Evolutionary conservation across 2,797 vertebrate genomes (phyloP).

Genomic region (Epinephelus coioides): DNA sequence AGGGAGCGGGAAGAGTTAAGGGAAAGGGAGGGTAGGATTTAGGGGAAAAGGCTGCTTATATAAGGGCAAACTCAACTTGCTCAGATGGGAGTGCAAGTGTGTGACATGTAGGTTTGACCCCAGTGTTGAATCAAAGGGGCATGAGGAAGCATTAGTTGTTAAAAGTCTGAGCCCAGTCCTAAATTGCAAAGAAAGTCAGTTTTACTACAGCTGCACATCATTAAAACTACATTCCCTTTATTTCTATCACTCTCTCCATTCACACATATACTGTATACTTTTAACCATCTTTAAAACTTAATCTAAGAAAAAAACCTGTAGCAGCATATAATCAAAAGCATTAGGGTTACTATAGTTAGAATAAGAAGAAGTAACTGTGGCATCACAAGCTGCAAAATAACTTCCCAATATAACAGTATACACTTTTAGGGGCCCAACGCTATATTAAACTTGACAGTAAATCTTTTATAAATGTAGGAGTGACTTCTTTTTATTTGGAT

Average conservation of each 20-base stretch:
- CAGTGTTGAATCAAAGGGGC: slow-evolving; percentile 31
- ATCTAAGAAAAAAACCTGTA: no score
- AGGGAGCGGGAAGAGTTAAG: slow-evolving; percentile 59
- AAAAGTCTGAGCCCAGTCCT: background rate
- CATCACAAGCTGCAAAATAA: background rate
- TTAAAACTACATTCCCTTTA: background rate
- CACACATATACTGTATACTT: background rate
- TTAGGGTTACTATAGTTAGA: no score
- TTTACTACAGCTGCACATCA: slow-evolving; percentile 5
- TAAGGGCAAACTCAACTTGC: slow-evolving; percentile 58
- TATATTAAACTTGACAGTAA: background rate
- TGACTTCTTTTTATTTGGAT: no score
- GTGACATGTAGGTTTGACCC: slow-evolving; percentile 36
- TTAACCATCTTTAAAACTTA: no score
- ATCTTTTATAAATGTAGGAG: background rate
- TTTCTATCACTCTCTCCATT: background rate
- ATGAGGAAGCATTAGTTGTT: slow-evolving; percentile 18
- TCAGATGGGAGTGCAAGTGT: slow-evolving; percentile 45
- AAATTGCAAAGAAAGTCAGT: slow-evolving; percentile 1
- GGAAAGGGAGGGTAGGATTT: slow-evolving; percentile 59
- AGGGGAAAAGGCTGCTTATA: slow-evolving; percentile 72
- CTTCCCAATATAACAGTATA: background rate
- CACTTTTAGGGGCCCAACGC: background rate
- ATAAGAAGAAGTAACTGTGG: background rate
- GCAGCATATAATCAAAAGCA: background rate